Percentiles rank a stretch among this genome's conserved stretches.
Evolutionary conservation across 2,888 invertebrate genomes (phyloP).

Genomic region (Spicauda simplicius): DNA sequence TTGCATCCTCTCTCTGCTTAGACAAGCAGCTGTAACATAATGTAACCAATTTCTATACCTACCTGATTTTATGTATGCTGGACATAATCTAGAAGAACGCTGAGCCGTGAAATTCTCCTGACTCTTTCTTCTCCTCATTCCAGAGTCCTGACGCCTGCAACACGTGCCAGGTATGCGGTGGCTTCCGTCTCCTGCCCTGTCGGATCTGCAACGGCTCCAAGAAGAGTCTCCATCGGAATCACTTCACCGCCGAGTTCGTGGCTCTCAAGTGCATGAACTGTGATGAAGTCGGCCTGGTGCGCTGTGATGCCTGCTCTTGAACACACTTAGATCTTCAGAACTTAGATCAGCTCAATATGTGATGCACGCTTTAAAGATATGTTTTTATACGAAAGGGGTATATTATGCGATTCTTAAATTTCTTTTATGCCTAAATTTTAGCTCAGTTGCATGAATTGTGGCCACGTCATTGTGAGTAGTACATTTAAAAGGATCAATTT

Average conservation of each 20-base stretch:
- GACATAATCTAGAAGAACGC: too few species aligned
- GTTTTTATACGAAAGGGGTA: too few species aligned
- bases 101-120: background rate
- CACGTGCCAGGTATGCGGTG: conserved; percentile 95
- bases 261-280: conserved; percentile 98
- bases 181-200: conserved; percentile 95
- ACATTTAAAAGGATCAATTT: too few species aligned
- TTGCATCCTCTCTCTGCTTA: too few species aligned
- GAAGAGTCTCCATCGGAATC: conserved; percentile 96
- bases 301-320: conserved; percentile 92
- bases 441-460: too few species aligned
- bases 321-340: background rate
- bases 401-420: too few species aligned
- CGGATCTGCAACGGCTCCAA: conserved; percentile 97
- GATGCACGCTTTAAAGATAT: conserved; percentile 6
- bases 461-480: too few species aligned
- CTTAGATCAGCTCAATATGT: conserved; percentile 3
- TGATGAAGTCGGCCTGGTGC: conserved; percentile 96
- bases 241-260: conserved; percentile 97
- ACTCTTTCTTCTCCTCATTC: conserved; percentile 53
- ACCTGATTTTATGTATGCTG: too few species aligned
- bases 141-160: conserved; percentile 92
- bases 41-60: too few species aligned
- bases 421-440: too few species aligned
- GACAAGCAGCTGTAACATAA: too few species aligned